Conservation (phyloP, 2,113 vertebrate species). For the Puma concolor region DNA sequence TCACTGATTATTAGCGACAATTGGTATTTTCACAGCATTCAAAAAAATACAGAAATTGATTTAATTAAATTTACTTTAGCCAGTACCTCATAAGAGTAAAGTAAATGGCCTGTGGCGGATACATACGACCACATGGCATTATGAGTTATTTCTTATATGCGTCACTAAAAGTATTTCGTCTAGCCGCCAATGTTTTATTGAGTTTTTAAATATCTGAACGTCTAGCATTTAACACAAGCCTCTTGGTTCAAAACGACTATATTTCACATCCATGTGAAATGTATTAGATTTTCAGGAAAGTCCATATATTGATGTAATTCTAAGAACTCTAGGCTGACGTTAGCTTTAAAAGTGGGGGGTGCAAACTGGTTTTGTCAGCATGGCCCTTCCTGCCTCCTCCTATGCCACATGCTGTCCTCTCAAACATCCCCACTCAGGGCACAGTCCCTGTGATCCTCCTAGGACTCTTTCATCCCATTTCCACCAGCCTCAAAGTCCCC, state of each 20-base stretch:
- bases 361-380: background rate
- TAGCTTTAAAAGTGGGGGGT: background rate
- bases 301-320: background rate
- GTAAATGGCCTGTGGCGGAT: constrained; percentile 29
- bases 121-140: background rate
- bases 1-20: constrained; percentile 53
- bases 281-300: constrained; percentile 14
- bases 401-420: background rate
- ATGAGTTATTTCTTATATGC: background rate
- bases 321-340: background rate
- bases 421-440: background rate
- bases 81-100: constrained; percentile 57
- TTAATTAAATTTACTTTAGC: constrained; percentile 70
- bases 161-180: constrained; percentile 46
- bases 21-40: constrained; percentile 26
- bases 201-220: constrained; percentile 37
- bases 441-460: background rate
- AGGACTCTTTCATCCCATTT: background rate
- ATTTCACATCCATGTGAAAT: background rate
- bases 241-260: constrained; percentile 12
- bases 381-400: background rate
- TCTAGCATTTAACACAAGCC: constrained; percentile 41
- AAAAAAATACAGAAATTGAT: constrained; percentile 56
- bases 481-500: background rate
- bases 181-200: constrained; percentile 51